phyloP scores from a whole-genome alignment of 2,797 vertebrate species.

The Spinibarbus caldwelli region DNA sequence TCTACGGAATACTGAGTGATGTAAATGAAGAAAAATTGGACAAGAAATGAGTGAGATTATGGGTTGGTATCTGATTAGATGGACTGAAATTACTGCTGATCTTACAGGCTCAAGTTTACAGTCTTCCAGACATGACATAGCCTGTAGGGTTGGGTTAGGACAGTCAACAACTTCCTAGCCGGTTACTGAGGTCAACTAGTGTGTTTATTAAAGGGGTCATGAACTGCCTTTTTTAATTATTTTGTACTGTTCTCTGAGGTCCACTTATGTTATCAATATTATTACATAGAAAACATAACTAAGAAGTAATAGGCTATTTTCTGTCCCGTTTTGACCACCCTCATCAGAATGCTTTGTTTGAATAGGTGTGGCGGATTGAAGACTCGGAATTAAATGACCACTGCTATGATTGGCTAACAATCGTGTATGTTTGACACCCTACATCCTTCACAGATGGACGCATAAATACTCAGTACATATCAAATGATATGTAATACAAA shows the following conservation, averaged over 20 bases:
- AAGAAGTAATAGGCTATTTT: background rate
- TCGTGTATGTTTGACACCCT: too few species aligned
- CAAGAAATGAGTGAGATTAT: conserved; percentile 68
- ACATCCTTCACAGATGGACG: too few species aligned
- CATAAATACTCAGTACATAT: too few species aligned
- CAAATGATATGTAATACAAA: too few species aligned
- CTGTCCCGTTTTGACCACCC: background rate
- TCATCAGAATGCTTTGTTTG: background rate
- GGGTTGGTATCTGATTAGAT: conserved; percentile 31
- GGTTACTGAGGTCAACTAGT: background rate
- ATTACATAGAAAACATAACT: background rate
- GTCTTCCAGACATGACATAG: background rate
- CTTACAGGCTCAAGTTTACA: conserved; percentile 7
- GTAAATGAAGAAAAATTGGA: conserved; percentile 56
- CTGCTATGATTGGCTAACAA: background rate
- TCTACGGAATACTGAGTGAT: conserved; percentile 59
- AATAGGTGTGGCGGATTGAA: background rate
- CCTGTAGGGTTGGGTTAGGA: background rate
- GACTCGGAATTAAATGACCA: background rate
- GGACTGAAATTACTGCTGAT: too few species aligned
- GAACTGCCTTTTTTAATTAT: background rate
- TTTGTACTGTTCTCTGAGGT: background rate
- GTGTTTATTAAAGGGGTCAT: background rate
- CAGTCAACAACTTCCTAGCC: background rate
- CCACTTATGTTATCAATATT: background rate